Base-by-base conservation (phyloP, 2,888 invertebrate species). In the Trichogramma evanescens region DNA sequence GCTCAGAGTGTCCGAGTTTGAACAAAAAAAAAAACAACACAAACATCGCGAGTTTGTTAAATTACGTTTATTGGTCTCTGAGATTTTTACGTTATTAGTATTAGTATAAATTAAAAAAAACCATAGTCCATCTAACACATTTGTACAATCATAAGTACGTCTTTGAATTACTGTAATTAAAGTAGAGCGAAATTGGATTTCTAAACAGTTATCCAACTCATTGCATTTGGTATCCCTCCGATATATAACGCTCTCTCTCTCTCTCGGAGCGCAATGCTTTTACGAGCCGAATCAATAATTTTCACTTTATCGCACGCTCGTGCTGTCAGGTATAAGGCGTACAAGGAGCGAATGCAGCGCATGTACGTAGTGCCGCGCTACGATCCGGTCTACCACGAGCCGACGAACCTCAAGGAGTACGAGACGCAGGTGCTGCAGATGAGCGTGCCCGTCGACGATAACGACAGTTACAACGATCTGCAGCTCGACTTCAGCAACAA, bases 381-480 rank as follows among this genome's bases (percentile, higher is more conserved):
- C 72, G 89, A 90, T 74, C 75, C 76, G 10, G 82, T 84, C 43
- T 80, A 88, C 81, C 78, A 85, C 7, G 88, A 88, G 70, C 91
- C 92, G 40, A 26, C 26, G 26, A 91, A 91, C 71, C 83, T 94
- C 50, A 93, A 95, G 69, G 89, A 95, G 79, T 96, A 95, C 77
- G 95, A 96, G 79, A 95, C 95, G 0, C 95, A 95, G 84, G 90
- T 94, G 49, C 80, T 94, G 3, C 93, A 93, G 67, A 94, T 94
- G 94, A 91, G 92, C 65, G 93, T 95, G 3, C 89, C 89, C 0
- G 87, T 91, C 3, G 94, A 94, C 69, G 90, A 89, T 65, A 87
- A 85, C 63, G 89, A 89, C 68, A 88, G 89, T 63, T 86, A 82
- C 73, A 85, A 85, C 73, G 93, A 93, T 74, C 75, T 93, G 44